Evolutionary conservation across 1,140 invertebrate genomes (phyloP), one percentile per base, ranked within the genome.

Genomic region (Heliconius eleuchia): DNA sequence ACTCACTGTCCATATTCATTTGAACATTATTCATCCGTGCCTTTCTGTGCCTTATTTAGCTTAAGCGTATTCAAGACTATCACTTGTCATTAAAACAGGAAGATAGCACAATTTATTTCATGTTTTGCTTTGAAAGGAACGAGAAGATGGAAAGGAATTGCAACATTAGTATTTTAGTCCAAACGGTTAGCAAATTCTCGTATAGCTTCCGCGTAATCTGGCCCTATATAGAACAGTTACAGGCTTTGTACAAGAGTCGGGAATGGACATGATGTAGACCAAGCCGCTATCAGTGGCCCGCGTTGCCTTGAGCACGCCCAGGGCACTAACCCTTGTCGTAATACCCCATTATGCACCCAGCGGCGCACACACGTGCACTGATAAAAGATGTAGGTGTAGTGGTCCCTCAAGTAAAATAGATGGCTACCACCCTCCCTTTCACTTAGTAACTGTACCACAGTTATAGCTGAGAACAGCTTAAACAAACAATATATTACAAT

Each of bases 281-380:
- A 83, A 83, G 82, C 84, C 81, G 81, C 85, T 91, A 88, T 89
- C 87, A 84, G 86, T 88, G 88, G 42, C 90, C 89, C 82, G 78
- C 82, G 86, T 84, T 84, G 86, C 87, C 88, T 89, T 90, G 89
- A 88, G 85, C 92, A 93, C 92, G 87, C 91, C 92, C 89, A 92
- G 90, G 89, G 84, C 89, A 90, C 83, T 93, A 89, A 92, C 90
- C 89, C 90, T 93, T 88, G 89, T 87, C 84, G 89, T 88, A 90
- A 91, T 91, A 85, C 80, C 85, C 86, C 85, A 83, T 88, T 88
- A 89, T 91, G 83, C 88, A 87, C 83, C 84, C 83, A 85, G 82
- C 75, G 82, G 60, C 76, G 76, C 86, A 86, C 89, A 90, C 87
- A 90, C 83, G 80, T 80, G 77, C 85, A 86, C 81, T 86, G 85